Conservation (phyloP, 1,140 invertebrate species). For the Drosophila nigromelanica region DNA sequence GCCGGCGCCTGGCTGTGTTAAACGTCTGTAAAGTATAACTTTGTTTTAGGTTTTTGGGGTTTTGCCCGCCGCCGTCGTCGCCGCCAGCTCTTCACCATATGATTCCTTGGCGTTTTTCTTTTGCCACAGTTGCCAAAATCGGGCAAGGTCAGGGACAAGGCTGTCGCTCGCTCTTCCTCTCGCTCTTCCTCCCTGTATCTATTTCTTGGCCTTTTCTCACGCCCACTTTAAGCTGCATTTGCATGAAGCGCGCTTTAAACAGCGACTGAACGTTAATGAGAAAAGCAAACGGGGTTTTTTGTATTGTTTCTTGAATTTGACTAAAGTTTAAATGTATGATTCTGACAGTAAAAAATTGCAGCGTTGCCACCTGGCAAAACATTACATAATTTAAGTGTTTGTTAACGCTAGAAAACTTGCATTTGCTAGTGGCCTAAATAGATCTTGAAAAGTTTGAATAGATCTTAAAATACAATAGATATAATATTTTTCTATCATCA, state of each 20-base stretch:
- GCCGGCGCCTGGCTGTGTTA: constrained; percentile 47
- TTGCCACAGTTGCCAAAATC: constrained; percentile 74
- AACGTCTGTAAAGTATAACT: constrained; percentile 79
- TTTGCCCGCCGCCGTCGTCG: constrained; percentile 35
- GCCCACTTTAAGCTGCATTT: constrained; percentile 15
- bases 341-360: neutral
- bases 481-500: neutral
- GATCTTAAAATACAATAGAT: too few relatives aligned
- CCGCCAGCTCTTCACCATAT: constrained; percentile 38
- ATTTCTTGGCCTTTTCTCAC: too few relatives aligned
- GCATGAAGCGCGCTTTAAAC: constrained; percentile 17
- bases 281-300: neutral
- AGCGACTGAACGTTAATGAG: neutral
- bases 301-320: neutral
- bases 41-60: constrained; percentile 82
- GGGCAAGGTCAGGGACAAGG: constrained; percentile 79
- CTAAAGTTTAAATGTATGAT: neutral
- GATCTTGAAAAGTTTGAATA: too few relatives aligned
- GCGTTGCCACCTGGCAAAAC: neutral
- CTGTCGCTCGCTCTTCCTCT: constrained; percentile 9
- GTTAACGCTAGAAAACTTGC: neutral
- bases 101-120: constrained; percentile 56
- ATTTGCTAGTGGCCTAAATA: neutral
- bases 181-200: neutral
- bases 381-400: neutral